These are phyloP conservation scores for Celastrina argiolus DNA, from an alignment of 2,888 invertebrate genomes.

Conservation along the genomic window DNA sequence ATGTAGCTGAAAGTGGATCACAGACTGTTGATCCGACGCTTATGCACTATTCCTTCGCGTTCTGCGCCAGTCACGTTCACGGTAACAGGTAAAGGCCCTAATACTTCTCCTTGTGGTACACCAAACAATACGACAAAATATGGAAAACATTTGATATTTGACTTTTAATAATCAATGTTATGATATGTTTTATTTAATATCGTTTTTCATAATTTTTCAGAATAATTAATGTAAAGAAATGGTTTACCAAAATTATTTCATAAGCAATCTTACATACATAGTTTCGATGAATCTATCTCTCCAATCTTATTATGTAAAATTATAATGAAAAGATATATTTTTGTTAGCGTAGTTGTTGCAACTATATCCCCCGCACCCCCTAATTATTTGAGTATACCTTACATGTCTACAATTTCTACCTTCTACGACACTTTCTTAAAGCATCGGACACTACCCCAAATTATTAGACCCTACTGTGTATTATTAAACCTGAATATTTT, in stretches of 20 bases:
- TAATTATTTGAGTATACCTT: background rate
- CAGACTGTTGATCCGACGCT: constrained; percentile 98
- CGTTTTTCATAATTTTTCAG: background rate
- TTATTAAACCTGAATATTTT: background rate
- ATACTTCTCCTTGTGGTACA: background rate
- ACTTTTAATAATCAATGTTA: background rate
- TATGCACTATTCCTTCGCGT: constrained; percentile 99
- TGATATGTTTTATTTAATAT: too few species aligned
- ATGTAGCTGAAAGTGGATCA: constrained; percentile 92
- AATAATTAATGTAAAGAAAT: background rate
- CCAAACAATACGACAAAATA: background rate
- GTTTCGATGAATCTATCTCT: too few species aligned
- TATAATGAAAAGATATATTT: background rate
- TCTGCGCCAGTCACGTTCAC: constrained; percentile 99
- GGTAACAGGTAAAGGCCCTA: constrained; percentile 89
- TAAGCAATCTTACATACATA: background rate
- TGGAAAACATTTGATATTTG: background rate
- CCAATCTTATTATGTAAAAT: background rate
- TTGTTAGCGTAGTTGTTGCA: background rate
- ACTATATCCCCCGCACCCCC: background rate
- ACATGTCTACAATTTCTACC: background rate
- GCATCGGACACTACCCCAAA: background rate
- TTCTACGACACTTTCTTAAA: background rate
- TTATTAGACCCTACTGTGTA: background rate
- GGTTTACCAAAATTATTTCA: background rate